A percentile compares a stretch with the other conserved stretches of the same genome.
These are phyloP conservation scores for Galerucella nymphaeae DNA, from an alignment of 2,888 invertebrate species.

Conservation along the genomic window DNA sequence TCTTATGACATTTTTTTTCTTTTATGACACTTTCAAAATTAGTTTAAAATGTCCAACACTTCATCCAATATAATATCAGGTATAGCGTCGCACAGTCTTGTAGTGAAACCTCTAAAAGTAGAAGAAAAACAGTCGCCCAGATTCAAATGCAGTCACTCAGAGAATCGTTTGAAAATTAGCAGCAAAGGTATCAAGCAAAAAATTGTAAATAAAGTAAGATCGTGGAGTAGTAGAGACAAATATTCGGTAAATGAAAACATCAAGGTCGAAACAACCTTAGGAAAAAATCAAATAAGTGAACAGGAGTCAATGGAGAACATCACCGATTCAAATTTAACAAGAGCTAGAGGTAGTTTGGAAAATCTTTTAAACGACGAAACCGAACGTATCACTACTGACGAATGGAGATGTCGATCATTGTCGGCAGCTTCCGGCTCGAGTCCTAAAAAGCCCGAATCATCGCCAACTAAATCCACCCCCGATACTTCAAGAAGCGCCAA, in stretches of 20 bases:
- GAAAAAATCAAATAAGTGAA: slow-evolving; percentile 36
- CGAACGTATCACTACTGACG: slow-evolving; percentile 42
- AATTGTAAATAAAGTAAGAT: slow-evolving; percentile 50
- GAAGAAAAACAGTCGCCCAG: slow-evolving; percentile 45
- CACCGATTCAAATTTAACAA: slow-evolving; percentile 47
- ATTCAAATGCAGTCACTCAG: slow-evolving; percentile 51
- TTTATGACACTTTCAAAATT: slow-evolving; percentile 27
- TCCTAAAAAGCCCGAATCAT: slow-evolving; percentile 44
- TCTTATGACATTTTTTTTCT: slow-evolving; percentile 24
- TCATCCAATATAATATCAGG: slow-evolving; percentile 43
- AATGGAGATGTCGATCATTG: slow-evolving; percentile 34
- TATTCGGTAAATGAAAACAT: slow-evolving; percentile 36
- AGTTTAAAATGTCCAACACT: slow-evolving; percentile 50
- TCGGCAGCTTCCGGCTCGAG: slow-evolving; percentile 30
- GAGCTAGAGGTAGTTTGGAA: slow-evolving; percentile 59
- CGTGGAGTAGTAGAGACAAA: slow-evolving; percentile 50
- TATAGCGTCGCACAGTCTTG: slow-evolving; percentile 37
- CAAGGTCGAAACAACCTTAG: slow-evolving; percentile 46
- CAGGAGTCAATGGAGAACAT: slow-evolving; percentile 40
- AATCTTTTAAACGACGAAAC: slow-evolving; percentile 54
- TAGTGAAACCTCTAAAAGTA: slow-evolving; percentile 44
- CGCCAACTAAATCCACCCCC: slow-evolving; percentile 49
- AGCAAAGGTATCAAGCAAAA: slow-evolving; percentile 48
- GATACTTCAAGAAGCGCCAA: slow-evolving; percentile 49
- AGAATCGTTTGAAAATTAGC: slow-evolving; percentile 48